phyloP scores from a whole-genome alignment of 2,888 invertebrate genomes.

The Machimus rusticus region DNA sequence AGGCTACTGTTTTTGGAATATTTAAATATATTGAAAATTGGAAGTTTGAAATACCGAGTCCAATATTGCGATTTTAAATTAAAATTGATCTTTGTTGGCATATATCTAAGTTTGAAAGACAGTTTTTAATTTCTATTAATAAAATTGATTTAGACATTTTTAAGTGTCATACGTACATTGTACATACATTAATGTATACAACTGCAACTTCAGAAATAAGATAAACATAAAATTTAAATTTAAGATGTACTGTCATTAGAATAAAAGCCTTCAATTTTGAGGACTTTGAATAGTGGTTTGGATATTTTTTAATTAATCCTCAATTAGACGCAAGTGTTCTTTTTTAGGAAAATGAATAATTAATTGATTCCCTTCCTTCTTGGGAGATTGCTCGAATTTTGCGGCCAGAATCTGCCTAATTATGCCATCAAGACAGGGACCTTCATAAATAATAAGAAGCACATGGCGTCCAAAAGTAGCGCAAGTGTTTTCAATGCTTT shows the following conservation, averaged over 20 bases:
- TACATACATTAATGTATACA: too few relatives aligned
- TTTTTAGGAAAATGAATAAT: slow-evolving; percentile 1
- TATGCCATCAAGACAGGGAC: slow-evolving; percentile 16
- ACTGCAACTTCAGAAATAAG: too few relatives aligned
- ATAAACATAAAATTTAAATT: background rate
- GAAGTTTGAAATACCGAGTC: too few relatives aligned
- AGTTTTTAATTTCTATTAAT: too few relatives aligned
- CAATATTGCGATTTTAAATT: too few relatives aligned
- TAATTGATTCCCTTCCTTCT: background rate
- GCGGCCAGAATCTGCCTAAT: background rate
- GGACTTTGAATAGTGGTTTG: background rate
- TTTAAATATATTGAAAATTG: too few relatives aligned
- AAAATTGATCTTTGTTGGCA: too few relatives aligned
- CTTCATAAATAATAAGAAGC: slow-evolving; percentile 23
- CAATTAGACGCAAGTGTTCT: slow-evolving; percentile 20
- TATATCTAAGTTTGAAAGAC: too few relatives aligned
- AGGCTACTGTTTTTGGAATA: too few relatives aligned
- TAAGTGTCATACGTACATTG: too few relatives aligned
- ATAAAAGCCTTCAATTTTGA: background rate
- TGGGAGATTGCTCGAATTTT: background rate
- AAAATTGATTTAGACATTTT: too few relatives aligned
- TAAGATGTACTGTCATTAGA: background rate
- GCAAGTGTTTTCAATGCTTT: slow-evolving; percentile 16
- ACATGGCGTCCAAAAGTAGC: background rate
- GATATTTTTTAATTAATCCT: background rate